Evolutionary conservation across 1,140 invertebrate genomes (phyloP).

Genomic region (Danaus melanippus): DNA sequence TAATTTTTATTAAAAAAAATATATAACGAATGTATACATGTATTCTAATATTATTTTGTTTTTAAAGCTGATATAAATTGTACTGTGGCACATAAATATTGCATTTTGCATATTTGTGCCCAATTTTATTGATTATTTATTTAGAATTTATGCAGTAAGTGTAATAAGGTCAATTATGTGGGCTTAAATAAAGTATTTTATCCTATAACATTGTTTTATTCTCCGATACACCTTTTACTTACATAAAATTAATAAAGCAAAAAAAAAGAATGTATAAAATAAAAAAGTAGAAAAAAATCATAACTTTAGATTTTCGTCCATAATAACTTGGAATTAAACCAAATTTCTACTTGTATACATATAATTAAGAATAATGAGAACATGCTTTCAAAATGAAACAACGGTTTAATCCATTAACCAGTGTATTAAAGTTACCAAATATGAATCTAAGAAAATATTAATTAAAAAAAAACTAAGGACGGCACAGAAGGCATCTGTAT

Average conservation of each 20-base stretch:
- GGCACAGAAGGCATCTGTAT: no score
- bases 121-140: slow-evolving; percentile 61
- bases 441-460: no score
- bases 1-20: slow-evolving; percentile 1
- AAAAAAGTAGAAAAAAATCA: background rate
- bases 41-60: slow-evolving; percentile 6
- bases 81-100: slow-evolving; percentile 3
- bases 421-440: no score
- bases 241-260: slow-evolving; percentile 1
- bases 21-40: slow-evolving; percentile 1
- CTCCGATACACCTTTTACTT: background rate
- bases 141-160: slow-evolving; percentile 42
- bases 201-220: slow-evolving; percentile 45
- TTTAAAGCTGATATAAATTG: background rate
- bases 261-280: slow-evolving; percentile 1
- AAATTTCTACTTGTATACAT: background rate
- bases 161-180: slow-evolving; percentile 52
- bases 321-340: no score
- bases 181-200: slow-evolving; percentile 70
- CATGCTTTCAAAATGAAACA: no score
- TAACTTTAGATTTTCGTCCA: no score
- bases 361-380: background rate
- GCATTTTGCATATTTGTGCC: slow-evolving; percentile 32
- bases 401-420: no score
- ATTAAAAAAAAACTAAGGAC: no score